Conservation (phyloP, 1,140 invertebrate genomes). For the Tigriopus japonicus region DNA sequence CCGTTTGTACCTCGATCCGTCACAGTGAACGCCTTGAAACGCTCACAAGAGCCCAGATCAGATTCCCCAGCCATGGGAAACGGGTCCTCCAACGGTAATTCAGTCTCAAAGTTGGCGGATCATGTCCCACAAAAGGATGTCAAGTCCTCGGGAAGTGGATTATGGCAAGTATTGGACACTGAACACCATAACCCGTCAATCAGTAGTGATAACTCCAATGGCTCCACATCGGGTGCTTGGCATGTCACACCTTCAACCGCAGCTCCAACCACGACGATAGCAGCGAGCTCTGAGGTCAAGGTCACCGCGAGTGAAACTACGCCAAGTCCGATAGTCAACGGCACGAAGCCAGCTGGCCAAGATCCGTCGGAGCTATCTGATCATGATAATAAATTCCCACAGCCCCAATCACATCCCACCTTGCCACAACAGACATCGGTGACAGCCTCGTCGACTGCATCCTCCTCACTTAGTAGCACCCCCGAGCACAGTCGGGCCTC, state of each 20-base stretch:
- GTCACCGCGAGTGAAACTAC: neutral
- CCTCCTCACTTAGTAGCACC: no score
- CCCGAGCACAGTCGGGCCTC: neutral
- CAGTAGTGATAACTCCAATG: slow-evolving; percentile 8
- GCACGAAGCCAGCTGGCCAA: neutral
- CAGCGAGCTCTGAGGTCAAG: neutral
- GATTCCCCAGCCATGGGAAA: neutral
- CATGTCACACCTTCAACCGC: neutral
- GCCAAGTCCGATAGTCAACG: neutral
- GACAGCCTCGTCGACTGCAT: neutral
- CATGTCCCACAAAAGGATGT: neutral
- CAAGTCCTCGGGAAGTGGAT: neutral
- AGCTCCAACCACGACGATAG: neutral
- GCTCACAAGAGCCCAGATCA: neutral
- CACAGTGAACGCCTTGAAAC: neutral
- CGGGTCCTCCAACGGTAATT: neutral
- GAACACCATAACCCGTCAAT: slow-evolving; percentile 13
- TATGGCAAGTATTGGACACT: neutral
- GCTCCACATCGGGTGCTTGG: neutral
- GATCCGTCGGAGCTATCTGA: neutral
- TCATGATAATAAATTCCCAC: neutral
- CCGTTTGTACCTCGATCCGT: neutral
- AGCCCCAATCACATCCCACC: neutral
- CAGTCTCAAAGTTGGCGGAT: neutral
- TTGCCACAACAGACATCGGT: neutral